Evolutionary conservation across 2,888 invertebrate genomes (phyloP).

Genomic region (Ditylenchus weischeri): DNA sequence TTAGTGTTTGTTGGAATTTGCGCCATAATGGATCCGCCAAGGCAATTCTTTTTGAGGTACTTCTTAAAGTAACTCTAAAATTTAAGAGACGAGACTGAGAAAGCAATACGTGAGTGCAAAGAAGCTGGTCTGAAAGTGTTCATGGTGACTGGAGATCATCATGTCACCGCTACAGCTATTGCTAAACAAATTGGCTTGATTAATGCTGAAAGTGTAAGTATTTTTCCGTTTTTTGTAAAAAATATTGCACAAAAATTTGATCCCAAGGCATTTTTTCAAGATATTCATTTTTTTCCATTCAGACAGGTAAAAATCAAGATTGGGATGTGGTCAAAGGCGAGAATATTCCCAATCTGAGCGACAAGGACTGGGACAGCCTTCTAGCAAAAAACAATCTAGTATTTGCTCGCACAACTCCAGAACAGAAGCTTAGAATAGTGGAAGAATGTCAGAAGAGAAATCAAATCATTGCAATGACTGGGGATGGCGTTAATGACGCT

Average conservation of each 20-base stretch:
- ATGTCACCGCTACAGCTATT: constrained; percentile 47
- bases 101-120: constrained; percentile 44
- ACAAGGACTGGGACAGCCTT: constrained; percentile 30
- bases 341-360: constrained; percentile 19
- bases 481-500: constrained; percentile 36
- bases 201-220: constrained; percentile 14
- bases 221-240: no score
- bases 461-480: constrained; percentile 35
- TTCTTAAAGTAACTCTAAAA: neutral
- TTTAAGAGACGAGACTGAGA: constrained; percentile 42
- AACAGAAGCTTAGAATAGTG: constrained; percentile 31
- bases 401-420: constrained; percentile 33
- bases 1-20: constrained; percentile 45
- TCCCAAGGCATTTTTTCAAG: no score
- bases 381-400: constrained; percentile 20
- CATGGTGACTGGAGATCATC: constrained; percentile 53
- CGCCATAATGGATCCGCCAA: constrained; percentile 51
- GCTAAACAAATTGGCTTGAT: constrained; percentile 51
- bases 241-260: no score
- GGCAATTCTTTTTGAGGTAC: constrained; percentile 7
- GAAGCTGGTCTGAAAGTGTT: constrained; percentile 51
- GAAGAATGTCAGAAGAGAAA: constrained; percentile 32
- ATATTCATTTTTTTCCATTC: neutral
- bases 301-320: constrained; percentile 2
- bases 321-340: constrained; percentile 20